Evolutionary conservation across 1,140 invertebrate species (phyloP), one percentile per base, ranked within the genome.

Genomic region (Drosophila sucinea): DNA sequence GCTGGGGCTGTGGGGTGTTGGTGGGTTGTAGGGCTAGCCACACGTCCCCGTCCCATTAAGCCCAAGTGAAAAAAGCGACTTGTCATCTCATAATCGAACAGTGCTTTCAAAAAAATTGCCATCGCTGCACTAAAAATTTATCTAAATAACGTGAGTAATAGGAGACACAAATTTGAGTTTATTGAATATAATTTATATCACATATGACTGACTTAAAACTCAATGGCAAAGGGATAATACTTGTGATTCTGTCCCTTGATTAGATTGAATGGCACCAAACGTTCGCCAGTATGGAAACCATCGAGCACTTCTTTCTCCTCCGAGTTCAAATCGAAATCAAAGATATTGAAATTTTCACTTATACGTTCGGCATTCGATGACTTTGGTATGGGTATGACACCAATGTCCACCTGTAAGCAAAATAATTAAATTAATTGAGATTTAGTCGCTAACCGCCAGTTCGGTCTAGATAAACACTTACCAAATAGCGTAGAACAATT

Each of bases 341-440:
- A 96, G 32, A 96, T 90, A 58, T 96, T 90, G 47, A 96, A 94
- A 82, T 98, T 97, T 67, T 96, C 93, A 4, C 93, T 92, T 10
- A 97, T 95, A 47, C 96, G 93, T 2, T 92, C 83, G 67, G 94
- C 92, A 71, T 94, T 96, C 1, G 94, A 94, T 7, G 96, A 96
- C 85, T 97, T 97, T 1, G 97, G 96, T 67, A 97, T 96, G 0
- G 95, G 94, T 6, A 94, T 92, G 1, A 95, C 87, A 1, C 90
- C 90, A n/a, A 84, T 55, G 10, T 81, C 72, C 17, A 91, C 68
- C 90, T 91, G 29, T 0, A 32, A 32, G 29, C 0, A 32, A 32
- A 30, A 0, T 0, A n/a, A 41, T 54, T 40, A 2, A 60, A 23
- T 35, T n/a, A 30, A 33, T 38, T 38, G 11, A 38, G 10, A 11